These are phyloP conservation scores for Perca fluviatilis DNA, from an alignment of 2,113 vertebrate genomes.

Conservation along the genomic window DNA sequence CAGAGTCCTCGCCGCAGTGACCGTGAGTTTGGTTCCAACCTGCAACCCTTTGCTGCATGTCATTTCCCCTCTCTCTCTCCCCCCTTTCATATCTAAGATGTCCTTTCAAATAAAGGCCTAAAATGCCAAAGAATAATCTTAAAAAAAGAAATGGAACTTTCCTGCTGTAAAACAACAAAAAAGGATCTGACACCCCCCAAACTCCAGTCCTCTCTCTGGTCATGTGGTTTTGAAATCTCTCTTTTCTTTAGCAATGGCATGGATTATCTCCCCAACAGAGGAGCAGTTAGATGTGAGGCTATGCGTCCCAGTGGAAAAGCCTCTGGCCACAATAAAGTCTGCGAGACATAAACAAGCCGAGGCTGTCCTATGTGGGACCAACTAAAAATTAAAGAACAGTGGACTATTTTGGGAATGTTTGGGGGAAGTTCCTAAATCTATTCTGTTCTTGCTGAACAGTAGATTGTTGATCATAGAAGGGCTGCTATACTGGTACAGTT, in stretches of 20 bases:
- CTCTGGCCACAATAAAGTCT: conserved; percentile 52
- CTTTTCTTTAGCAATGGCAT: not conserved
- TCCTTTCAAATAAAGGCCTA: too few relatives aligned
- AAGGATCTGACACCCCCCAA: conserved; percentile 17
- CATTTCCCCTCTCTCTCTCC: too few relatives aligned
- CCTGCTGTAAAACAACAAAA: conserved; percentile 8
- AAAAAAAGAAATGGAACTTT: too few relatives aligned
- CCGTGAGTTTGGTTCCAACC: too few relatives aligned
- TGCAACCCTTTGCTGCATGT: too few relatives aligned
- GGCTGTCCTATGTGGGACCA: conserved; percentile 37
- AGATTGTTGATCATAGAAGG: not conserved
- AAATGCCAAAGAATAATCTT: too few relatives aligned
- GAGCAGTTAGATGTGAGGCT: conserved; percentile 45
- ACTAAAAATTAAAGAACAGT: conserved; percentile 37
- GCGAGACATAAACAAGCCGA: conserved; percentile 22
- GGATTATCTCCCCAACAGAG: conserved; percentile 28
- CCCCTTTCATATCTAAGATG: too few relatives aligned
- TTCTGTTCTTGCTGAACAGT: conserved; percentile 30
- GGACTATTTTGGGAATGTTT: conserved; percentile 49
- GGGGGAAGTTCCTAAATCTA: conserved; percentile 37
- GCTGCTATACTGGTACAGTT: not conserved
- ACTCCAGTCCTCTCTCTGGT: conserved; percentile 18
- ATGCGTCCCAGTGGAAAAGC: conserved; percentile 31
- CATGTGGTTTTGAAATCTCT: not conserved
- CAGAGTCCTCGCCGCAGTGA: too few relatives aligned